A percentile compares a stretch with the other conserved stretches of the same genome.
These are phyloP conservation scores for Panagrolaimus sp. DNA, from an alignment of 1,140 invertebrate genomes.

Conservation along the genomic window DNA sequence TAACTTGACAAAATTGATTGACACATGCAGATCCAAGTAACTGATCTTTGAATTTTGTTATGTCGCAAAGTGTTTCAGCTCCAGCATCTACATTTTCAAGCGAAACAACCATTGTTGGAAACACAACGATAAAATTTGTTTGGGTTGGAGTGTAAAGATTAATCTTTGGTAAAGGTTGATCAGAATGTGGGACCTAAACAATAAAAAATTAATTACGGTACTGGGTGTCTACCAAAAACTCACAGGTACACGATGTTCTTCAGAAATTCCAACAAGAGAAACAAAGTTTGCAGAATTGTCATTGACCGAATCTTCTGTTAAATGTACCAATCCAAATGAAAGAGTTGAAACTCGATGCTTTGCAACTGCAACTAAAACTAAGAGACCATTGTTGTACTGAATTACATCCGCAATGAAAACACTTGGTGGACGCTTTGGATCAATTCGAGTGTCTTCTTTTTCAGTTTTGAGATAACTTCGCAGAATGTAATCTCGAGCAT, in stretches of 20 bases:
- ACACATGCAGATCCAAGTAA: not conserved
- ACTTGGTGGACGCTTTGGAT: not conserved
- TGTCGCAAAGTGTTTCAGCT: not conserved
- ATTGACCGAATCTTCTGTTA: not conserved
- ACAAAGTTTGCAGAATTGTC: not conserved
- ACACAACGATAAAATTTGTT: not conserved
- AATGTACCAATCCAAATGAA: slow-evolving; percentile 3
- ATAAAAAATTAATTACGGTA: too few species aligned
- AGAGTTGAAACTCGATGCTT: not conserved
- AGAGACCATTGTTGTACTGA: not conserved
- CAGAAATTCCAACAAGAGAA: not conserved
- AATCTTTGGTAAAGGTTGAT: not conserved
- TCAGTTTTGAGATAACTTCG: not conserved
- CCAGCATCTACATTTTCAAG: not conserved
- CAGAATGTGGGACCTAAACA: not conserved
- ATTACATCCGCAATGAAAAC: not conserved
- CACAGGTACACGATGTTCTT: not conserved
- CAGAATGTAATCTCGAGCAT: not conserved
- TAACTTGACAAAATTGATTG: not conserved
- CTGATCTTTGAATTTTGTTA: slow-evolving; percentile 6
- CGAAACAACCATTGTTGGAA: slow-evolving; percentile 7
- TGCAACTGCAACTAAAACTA: not conserved
- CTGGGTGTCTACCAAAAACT: too few species aligned
- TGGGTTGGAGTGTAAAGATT: not conserved
- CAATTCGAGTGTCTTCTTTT: not conserved